Evolutionary conservation across 2,113 vertebrate genomes (phyloP).

Genomic region (Chauna torquata): DNA sequence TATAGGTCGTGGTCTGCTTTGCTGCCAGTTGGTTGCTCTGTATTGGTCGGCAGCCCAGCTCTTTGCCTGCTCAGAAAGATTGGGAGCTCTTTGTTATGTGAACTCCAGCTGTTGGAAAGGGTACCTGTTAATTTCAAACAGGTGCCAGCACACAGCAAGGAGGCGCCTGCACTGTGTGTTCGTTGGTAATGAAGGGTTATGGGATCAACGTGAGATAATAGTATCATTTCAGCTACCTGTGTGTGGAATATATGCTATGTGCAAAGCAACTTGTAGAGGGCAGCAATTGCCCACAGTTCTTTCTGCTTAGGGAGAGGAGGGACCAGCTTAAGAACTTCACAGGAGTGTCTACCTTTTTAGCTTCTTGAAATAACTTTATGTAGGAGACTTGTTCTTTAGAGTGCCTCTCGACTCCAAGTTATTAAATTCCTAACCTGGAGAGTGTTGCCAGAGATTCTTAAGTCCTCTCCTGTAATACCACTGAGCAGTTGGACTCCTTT

Average conservation of each 20-base stretch:
- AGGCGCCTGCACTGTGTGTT: slow-evolving; percentile 1
- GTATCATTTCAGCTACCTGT: slow-evolving; percentile 15
- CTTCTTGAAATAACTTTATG: slow-evolving; percentile 13
- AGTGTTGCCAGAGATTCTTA: neutral
- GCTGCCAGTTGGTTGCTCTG: neutral
- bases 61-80: neutral
- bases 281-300: slow-evolving; percentile 67
- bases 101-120: slow-evolving; percentile 1
- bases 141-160: slow-evolving; percentile 13
- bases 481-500: neutral
- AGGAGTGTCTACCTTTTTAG: neutral
- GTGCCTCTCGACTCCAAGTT: neutral
- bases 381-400: slow-evolving; percentile 19
- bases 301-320: neutral
- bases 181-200: slow-evolving; percentile 31
- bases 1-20: neutral
- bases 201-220: slow-evolving; percentile 36
- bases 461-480: neutral
- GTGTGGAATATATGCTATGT: slow-evolving; percentile 35
- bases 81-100: slow-evolving; percentile 19
- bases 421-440: slow-evolving; percentile 22
- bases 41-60: neutral
- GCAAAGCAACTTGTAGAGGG: slow-evolving; percentile 72
- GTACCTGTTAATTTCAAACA: slow-evolving; percentile 44
- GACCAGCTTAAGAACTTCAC: neutral